Evolutionary conservation across 2,113 vertebrate species (phyloP), one percentile per base, ranked within the genome.

Genomic region (Barbus barbus): DNA sequence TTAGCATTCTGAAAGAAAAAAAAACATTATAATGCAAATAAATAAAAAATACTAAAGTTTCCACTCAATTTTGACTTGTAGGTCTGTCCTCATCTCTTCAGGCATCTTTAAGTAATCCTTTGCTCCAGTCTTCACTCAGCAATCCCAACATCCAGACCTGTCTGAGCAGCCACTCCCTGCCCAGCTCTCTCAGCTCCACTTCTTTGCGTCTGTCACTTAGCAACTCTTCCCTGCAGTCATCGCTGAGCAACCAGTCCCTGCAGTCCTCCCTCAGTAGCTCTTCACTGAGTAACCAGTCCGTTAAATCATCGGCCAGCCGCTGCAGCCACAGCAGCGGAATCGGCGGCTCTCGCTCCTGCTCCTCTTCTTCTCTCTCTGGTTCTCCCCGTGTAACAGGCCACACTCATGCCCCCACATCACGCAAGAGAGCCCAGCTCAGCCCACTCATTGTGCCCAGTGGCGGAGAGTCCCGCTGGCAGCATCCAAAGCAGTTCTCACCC

Each of bases 401-500:
- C 38, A 24, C 89, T 0, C 63, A 89, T 82, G 89, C 56, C 87
- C 77, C 94, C 38, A 95, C 94, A 14, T 95, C 95, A n/a, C 93
- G 93, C 84, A 94, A 94, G 77, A 91, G 95, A 87, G 94, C 93
- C 84, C 95, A 95, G 85, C 95, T 96, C 90, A 96, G 95, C 88
- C 95, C 96, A 78, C 90, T 96, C 90, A 94, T 94, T 88, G 91
- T 96, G 86, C 94, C 95, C 5, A 90, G 88, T 91, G 93, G 93
- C 71, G 92, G 93, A 81, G 95, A 96, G 86, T 89, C 92, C 65
- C 94, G 94, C 88, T 90, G 91, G 88, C 87, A 87, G 87, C 95
- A 95, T 91, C 92, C 94, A 84, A 96, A 96, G 92, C 96, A 95
- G 94, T 96, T 96, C 88, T 96, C 95, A 88, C 95, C 96, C 91